Evolutionary conservation across 2,113 vertebrate species (phyloP).

Genomic region (Coracopsis vasa): DNA sequence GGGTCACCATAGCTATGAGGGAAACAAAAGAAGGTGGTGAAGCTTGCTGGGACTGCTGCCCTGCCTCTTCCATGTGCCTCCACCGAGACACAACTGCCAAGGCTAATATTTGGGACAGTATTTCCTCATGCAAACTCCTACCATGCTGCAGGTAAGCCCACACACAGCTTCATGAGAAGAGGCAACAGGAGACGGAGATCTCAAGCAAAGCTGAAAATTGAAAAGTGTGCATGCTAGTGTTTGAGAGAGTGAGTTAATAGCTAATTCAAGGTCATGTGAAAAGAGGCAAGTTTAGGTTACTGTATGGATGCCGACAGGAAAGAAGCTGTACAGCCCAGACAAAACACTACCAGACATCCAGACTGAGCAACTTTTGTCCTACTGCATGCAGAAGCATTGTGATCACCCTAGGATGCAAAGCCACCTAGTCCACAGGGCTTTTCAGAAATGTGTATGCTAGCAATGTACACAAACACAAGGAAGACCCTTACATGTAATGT

Average conservation of each 20-base stretch:
- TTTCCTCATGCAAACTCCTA: not conserved
- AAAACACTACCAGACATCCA: not conserved
- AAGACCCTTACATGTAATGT: not conserved
- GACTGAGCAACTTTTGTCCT: not conserved
- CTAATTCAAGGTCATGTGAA: not conserved
- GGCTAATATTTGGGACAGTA: not conserved
- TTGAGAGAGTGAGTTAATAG: not conserved
- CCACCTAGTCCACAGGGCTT: not conserved
- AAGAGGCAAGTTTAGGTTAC: not conserved
- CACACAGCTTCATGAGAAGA: not conserved
- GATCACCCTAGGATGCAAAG: not conserved
- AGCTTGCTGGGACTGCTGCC: not conserved
- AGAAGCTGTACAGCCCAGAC: not conserved
- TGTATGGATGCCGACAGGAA: not conserved
- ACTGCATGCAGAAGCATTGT: no score
- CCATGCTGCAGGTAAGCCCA: not conserved
- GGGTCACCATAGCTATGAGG: slow-evolving; percentile 4
- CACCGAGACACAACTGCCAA: not conserved
- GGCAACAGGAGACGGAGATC: not conserved
- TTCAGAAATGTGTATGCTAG: not conserved
- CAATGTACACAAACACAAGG: not conserved
- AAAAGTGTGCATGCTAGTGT: not conserved
- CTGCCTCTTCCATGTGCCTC: not conserved
- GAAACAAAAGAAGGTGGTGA: not conserved
- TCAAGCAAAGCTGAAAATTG: not conserved